Evolutionary conservation across 2,888 invertebrate genomes (phyloP), one percentile per base, ranked within the genome.

Genomic region (Pristionchus fissidentatus): DNA sequence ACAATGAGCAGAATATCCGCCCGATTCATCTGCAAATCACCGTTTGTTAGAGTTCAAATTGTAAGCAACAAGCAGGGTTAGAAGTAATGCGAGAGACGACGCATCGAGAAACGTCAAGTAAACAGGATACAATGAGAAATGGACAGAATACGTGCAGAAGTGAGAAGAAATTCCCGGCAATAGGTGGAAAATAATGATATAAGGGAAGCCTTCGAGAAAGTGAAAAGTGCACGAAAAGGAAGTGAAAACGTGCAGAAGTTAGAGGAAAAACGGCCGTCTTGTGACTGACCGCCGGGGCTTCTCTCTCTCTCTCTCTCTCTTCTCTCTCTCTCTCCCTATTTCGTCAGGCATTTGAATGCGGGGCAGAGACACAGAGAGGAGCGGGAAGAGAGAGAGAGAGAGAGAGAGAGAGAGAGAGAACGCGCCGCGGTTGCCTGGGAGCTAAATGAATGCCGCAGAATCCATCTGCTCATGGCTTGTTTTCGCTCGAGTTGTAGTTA

Each of bases 311-410:
- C 55, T 19, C 22, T 7, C 55, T 55, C 43, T 10, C 70, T 43
- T 13, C 66, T 43, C 41, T 70, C 43, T 70, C 43, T 43, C 41
- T 70, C 43, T 70, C 43, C 70, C 70, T 70, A 70, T 70, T 70
- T 70, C 70, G 70, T 70, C 70, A 70, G 41, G 70, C 70, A 70
- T 38, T n/a, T n/a, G 70, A 38, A 41, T 70, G 70, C n/a, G 22
- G 19, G 38, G 38, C 29, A 57, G 57, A 57, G 57, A 57, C n/a
- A 29, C 26, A 57, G 57, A 13, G 57, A 29, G 26, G 22, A 29
- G 66, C 15, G 22, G 10, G 32, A 38, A 35, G n/a, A 32, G 19
- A 35, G 15, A 70, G 19, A 70, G 70, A n/a, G 55, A 22, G 55
- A 55, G 55, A 55, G 46, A 46, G 46, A 10, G n/a, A 26, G n/a